Base-by-base conservation (phyloP, 1,140 invertebrate genomes). In the Notospermus geniculatus region DNA sequence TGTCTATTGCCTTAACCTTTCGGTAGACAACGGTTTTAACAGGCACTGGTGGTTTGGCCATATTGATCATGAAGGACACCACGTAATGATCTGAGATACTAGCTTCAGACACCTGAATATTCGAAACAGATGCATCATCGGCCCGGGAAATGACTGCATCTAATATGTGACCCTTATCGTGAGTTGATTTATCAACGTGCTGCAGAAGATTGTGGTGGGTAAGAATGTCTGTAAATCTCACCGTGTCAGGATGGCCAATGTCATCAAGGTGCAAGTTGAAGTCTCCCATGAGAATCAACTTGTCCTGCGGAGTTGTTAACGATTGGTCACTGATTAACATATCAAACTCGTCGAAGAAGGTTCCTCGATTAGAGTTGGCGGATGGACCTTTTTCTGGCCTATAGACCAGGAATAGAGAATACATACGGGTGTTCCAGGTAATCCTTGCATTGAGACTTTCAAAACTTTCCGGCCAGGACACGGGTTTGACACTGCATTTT, bases 301-400 rank as follows among this genome's bases (percentile, higher is more conserved):
- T 50, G 46, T 50, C 46, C 4, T 19, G 4, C 46, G 46, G 46
- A n/a, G n/a, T n/a, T n/a, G n/a, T n/a, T n/a, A n/a, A n/a, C n/a
- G n/a, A n/a, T n/a, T n/a, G n/a, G n/a, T n/a, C n/a, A n/a, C n/a
- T n/a, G n/a, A n/a, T n/a, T n/a, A n/a, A n/a, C n/a, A n/a, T n/a
- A n/a, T n/a, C n/a, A n/a, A n/a, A n/a, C n/a, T 43, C 39, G 11
- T 43, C 39, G 19, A 43, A 43, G 39, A 43, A 43, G 19, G 39
- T 43, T 11, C 11, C 11, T 13, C 39, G 11, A 13, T 43, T 11
- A 43, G 19, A 11, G 19, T 43, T 43, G n/a, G n/a, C n/a, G n/a
- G n/a, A n/a, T 13, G 39, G 39, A 13, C 11, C 19, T 19, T 43
- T 43, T 19, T 43, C 39, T 13, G 39, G 39, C 11, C 39, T 11